phyloP scores from a whole-genome alignment of 2,888 invertebrate genomes.

The Limnephilus marmoratus region DNA sequence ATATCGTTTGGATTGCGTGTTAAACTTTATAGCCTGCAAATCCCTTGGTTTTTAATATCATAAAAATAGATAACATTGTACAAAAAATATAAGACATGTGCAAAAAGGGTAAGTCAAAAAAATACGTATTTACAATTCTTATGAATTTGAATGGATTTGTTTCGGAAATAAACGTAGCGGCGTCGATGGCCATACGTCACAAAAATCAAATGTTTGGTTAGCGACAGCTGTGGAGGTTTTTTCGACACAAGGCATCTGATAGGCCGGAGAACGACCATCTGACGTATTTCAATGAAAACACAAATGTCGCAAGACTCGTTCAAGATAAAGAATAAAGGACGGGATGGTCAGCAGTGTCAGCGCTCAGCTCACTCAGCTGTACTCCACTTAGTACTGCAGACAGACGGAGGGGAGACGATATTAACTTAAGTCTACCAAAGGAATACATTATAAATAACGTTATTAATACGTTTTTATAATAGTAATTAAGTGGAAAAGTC shows the following conservation, averaged over 20 bases:
- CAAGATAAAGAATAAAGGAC: constrained; percentile 31
- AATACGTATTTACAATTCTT: background rate
- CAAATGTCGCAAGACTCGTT: constrained; percentile 40
- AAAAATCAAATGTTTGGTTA: constrained; percentile 42
- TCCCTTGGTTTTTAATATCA: background rate
- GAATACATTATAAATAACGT: background rate
- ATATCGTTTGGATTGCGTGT: background rate
- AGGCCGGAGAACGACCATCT: constrained; percentile 8
- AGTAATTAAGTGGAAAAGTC: background rate
- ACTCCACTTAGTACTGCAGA: background rate
- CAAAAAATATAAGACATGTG: background rate
- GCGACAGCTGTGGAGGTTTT: constrained; percentile 41
- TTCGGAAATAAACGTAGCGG: constrained; percentile 33
- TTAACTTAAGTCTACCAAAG: background rate
- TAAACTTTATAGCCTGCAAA: background rate
- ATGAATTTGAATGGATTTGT: background rate
- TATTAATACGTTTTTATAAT: background rate
- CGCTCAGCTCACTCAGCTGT: background rate
- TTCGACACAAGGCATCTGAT: constrained; percentile 23
- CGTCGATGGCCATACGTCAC: constrained; percentile 28
- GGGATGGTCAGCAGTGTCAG: background rate
- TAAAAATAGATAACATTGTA: background rate
- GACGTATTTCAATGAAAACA: constrained; percentile 13
- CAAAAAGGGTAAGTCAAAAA: background rate
- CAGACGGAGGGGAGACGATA: background rate